These are phyloP conservation scores for Aphelocoma coerulescens DNA, from an alignment of 2,113 vertebrate genomes.

Conservation along the genomic window DNA sequence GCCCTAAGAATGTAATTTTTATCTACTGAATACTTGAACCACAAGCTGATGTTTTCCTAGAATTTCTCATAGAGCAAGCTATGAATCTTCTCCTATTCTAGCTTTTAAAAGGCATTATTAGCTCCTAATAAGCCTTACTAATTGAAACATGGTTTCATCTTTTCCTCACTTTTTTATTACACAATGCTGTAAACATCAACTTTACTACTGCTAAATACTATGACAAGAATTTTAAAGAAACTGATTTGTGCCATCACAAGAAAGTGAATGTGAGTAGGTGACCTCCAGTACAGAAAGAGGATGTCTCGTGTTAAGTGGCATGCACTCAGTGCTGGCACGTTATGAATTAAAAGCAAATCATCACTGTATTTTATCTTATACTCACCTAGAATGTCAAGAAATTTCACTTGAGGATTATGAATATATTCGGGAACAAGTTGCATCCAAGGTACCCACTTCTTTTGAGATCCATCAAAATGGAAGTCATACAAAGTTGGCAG, in stretches of 20 bases:
- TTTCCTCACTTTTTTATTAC: not conserved
- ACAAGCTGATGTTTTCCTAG: not conserved
- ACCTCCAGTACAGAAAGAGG: not conserved
- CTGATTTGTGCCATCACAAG: not conserved
- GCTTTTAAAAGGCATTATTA: not conserved
- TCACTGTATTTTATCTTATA: not conserved
- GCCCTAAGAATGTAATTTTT: not conserved
- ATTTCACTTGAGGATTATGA: constrained; percentile 79
- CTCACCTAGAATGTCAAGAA: constrained; percentile 91
- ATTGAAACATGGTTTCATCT: not conserved
- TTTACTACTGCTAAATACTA: not conserved
- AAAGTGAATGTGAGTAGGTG: not conserved
- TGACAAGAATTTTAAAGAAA: not conserved
- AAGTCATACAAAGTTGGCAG: constrained; percentile 90
- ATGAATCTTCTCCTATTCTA: not conserved
- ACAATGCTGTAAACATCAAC: not conserved
- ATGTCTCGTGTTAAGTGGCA: not conserved
- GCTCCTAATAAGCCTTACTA: not conserved
- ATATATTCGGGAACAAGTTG: constrained; percentile 83
- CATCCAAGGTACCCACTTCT: constrained; percentile 88
- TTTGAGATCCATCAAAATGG: constrained; percentile 81
- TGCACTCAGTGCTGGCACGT: not conserved
- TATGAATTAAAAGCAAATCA: not conserved
- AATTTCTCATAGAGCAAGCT: not conserved
- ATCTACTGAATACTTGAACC: not conserved